phyloP scores from a whole-genome alignment of 2,888 invertebrate genomes.

The Drosophila recens region DNA sequence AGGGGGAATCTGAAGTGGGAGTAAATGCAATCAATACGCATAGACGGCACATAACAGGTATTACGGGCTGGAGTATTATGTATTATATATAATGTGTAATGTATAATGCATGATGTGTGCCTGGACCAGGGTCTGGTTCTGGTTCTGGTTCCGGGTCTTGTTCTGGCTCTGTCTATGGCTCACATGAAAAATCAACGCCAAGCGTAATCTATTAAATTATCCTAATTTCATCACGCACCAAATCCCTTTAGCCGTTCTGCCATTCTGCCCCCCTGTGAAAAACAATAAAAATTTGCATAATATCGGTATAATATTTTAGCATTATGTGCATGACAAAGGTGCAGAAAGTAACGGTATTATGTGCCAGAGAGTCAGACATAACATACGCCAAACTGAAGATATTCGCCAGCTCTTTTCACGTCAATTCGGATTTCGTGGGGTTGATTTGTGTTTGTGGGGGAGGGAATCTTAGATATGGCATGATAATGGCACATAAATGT shows the following conservation, averaged over 20 bases:
- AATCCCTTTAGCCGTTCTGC: conserved; percentile 71
- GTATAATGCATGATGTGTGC: conserved; percentile 49
- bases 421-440: conserved; percentile 16
- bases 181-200: conserved; percentile 74
- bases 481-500: conserved; percentile 63
- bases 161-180: conserved; percentile 9
- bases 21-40: conserved; percentile 79
- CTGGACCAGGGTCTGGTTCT: conserved; percentile 3
- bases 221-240: conserved; percentile 81
- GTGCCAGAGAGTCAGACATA: conserved; percentile 41
- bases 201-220: conserved; percentile 80
- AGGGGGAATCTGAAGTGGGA: not conserved
- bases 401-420: conserved; percentile 24
- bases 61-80: conserved; percentile 44
- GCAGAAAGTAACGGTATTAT: conserved; percentile 71
- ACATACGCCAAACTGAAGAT: conserved; percentile 15
- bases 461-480: conserved; percentile 2
- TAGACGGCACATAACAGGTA: conserved; percentile 76
- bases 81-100: conserved; percentile 25
- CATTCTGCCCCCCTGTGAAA: conserved; percentile 55
- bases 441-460: not conserved
- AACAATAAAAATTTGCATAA: conserved; percentile 84
- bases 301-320: conserved; percentile 83
- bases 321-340: conserved; percentile 75
- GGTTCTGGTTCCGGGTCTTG: not conserved